Evolutionary conservation across 1,140 invertebrate genomes (phyloP).

Genomic region (Eupristina koningsbergeri): DNA sequence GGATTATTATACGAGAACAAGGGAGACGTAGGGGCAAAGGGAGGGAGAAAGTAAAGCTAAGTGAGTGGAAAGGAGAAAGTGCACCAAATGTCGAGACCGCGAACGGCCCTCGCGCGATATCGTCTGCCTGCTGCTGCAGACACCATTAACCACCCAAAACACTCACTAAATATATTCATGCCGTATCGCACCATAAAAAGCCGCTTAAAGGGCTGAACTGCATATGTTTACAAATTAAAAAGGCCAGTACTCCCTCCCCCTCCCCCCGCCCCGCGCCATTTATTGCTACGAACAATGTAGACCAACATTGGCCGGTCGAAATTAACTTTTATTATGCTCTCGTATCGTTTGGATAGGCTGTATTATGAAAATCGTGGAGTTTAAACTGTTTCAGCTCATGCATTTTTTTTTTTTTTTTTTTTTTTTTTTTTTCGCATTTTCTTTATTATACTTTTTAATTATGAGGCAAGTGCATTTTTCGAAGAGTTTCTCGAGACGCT

Average conservation of each 20-base stretch:
- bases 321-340: slow-evolving; percentile 40
- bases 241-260: neutral
- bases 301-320: neutral
- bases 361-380: slow-evolving; percentile 29
- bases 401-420: neutral
- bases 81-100: slow-evolving; percentile 18
- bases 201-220: slow-evolving; percentile 38
- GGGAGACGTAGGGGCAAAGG: neutral
- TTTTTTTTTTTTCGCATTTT: neutral
- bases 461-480: neutral
- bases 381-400: neutral
- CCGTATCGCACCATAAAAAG: slow-evolving; percentile 56
- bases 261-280: neutral
- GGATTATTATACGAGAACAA: slow-evolving; percentile 5
- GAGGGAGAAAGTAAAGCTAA: neutral
- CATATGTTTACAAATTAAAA: slow-evolving; percentile 45
- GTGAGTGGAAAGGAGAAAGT: neutral
- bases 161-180: slow-evolving; percentile 63
- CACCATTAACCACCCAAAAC: slow-evolving; percentile 55
- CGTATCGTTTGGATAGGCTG: slow-evolving; percentile 15
- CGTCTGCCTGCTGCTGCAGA: slow-evolving; percentile 52
- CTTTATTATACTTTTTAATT: slow-evolving; percentile 18
- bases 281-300: neutral
- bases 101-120: slow-evolving; percentile 50
- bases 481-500: neutral